Evolutionary conservation across 2,113 vertebrate genomes (phyloP), one percentile per base, ranked within the genome.

Genomic region (Sorex fumeus): DNA sequence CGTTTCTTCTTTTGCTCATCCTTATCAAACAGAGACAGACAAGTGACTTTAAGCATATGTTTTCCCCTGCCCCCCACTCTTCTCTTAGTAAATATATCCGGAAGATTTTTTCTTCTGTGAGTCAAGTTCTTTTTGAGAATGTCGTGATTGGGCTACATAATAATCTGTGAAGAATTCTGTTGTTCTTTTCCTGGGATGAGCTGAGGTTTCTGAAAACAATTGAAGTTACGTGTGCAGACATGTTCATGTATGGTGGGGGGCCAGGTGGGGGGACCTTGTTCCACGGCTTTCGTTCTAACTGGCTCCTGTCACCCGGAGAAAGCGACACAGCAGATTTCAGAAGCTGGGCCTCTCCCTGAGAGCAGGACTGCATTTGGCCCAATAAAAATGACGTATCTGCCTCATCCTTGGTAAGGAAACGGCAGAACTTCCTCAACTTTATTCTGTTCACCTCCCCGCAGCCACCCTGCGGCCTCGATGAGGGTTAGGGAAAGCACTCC

Each of bases 351-450:
- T 47, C 85, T 95, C 69, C 36, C 90, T 88, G 70, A 77, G 84
- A 93, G 79, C 47, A 53, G 84, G 90, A 86, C 75, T 34, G 32
- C 88, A 78, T 90, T 91, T 47, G 25, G 23, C 70, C 60, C 84
- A 95, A 96, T 90, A 93, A 91, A 93, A 90, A 74, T 94, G 83
- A 66, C 88, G 40, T 53, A 60, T 57, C 79, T 81, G 25, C 91
- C 32, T 88, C 71, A 3, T 79, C 67, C 32, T 27, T 95, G 77
- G 93, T 43, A 91, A 70, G 84, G 72, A 85, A 80, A 83, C 80
- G 64, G 76, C 93, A 86, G 75, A 72, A 34, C 60, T 78, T 93
- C 72, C 27, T 94, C 88, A 87, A 0, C 67, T 64, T 84, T 32
- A 53, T 84, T 88, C 80, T 60, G 53, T 84, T 66, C 91, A 72